These are phyloP conservation scores for Henicopernis longicauda DNA, from an alignment of 2,113 vertebrate genomes.

Conservation along the genomic window DNA sequence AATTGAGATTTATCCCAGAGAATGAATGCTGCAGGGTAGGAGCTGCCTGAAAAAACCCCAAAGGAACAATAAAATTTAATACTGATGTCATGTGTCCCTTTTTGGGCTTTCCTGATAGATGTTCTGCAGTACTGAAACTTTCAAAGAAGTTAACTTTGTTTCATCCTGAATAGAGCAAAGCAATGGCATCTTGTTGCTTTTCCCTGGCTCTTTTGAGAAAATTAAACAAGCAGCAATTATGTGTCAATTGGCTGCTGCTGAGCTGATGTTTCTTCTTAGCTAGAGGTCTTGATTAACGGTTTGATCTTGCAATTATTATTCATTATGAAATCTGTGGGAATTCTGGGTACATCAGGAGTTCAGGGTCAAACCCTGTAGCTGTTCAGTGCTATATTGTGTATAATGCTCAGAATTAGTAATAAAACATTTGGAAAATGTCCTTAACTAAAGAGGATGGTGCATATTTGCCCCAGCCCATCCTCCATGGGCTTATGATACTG, in stretches of 20 bases:
- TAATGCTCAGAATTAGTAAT: not conserved
- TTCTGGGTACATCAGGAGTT: not conserved
- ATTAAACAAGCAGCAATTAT: conserved; percentile 38
- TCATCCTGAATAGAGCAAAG: not conserved
- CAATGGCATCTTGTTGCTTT: not conserved
- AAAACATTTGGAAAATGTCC: not conserved
- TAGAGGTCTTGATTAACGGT: conserved; percentile 20
- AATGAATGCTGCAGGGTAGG: not conserved
- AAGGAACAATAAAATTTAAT: not conserved
- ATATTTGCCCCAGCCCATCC: not conserved
- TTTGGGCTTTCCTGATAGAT: not conserved
- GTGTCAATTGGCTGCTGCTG: not conserved
- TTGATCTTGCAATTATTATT: conserved; percentile 41
- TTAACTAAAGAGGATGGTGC: not conserved
- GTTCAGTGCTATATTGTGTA: not conserved
- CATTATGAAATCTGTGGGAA: not conserved
- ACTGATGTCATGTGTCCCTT: not conserved
- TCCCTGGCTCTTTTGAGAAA: not conserved
- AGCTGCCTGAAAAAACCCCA: not conserved
- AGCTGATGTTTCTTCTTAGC: not conserved
- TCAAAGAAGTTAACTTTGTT: not conserved
- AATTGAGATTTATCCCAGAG: not conserved
- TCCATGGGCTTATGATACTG: not conserved
- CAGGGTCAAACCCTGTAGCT: not conserved
- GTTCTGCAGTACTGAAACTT: not conserved